These are phyloP conservation scores for Aplidium turbinatum DNA, from an alignment of 23 tunicate genomes.

Conservation along the genomic window DNA sequence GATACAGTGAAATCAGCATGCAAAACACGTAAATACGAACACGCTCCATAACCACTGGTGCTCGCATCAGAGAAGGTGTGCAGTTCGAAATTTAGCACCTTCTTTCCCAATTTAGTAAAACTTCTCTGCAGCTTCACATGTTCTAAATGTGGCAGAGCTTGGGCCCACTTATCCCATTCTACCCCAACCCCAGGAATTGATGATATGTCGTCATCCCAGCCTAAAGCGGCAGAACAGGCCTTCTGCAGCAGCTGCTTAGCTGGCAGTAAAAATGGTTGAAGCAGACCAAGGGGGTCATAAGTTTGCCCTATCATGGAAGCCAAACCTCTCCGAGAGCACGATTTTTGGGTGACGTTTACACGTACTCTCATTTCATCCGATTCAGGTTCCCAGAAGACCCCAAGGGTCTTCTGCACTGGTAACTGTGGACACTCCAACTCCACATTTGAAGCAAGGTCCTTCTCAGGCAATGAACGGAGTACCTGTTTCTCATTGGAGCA, in stretches of 20 bases:
- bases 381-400: neutral
- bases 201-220: slow-evolving; percentile 1
- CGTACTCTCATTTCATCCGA: neutral
- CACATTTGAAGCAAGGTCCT: neutral
- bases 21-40: neutral
- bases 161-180: neutral
- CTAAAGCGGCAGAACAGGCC: neutral
- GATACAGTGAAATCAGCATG: neutral
- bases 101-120: neutral
- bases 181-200: neutral
- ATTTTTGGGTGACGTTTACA: too few species aligned
- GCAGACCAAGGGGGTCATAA: too few species aligned
- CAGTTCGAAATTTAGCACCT: neutral
- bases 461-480: neutral
- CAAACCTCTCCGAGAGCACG: too few species aligned
- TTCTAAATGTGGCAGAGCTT: neutral
- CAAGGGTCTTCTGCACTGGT: neutral
- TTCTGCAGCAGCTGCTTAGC: neutral
- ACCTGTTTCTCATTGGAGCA: neutral
- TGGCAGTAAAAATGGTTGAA: neutral
- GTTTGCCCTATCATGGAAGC: too few species aligned
- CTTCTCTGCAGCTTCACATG: neutral
- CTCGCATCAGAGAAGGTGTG: slow-evolving; percentile 18
- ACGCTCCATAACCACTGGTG: slow-evolving; percentile 1
- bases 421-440: neutral